Conservation (phyloP, 2,888 invertebrate species). For the Acanthosepion pharaonis region DNA sequence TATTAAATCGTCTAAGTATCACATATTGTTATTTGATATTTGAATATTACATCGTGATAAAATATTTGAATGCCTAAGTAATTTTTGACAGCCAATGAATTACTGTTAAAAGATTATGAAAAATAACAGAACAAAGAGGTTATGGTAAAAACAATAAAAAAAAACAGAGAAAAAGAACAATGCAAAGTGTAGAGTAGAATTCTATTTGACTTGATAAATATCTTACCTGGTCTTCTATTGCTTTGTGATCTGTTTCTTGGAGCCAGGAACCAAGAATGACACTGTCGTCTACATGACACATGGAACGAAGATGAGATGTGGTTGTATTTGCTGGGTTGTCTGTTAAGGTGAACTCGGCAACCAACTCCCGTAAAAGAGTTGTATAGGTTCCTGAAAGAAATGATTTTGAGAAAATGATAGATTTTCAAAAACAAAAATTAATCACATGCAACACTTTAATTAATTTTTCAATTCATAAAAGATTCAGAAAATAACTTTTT, state of each 20-base stretch:
- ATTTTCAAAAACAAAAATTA: neutral
- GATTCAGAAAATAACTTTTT: too few species aligned
- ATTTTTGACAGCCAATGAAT: neutral
- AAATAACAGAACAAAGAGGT: neutral
- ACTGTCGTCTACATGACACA: constrained; percentile 91
- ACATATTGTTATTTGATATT: neutral
- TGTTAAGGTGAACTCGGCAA: constrained; percentile 92
- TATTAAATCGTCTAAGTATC: too few species aligned
- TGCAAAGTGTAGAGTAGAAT: neutral
- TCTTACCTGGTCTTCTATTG: constrained; percentile 95
- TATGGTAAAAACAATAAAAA: neutral
- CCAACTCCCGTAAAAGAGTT: constrained; percentile 90
- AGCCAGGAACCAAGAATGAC: constrained; percentile 95
- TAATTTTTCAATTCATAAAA: too few species aligned
- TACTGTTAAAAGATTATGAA: too few species aligned
- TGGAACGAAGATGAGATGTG: constrained; percentile 85
- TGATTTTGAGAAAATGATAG: constrained; percentile 49
- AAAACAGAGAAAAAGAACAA: neutral
- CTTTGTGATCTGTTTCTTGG: constrained; percentile 95
- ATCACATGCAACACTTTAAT: too few species aligned
- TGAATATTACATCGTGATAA: neutral
- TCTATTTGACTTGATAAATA: neutral
- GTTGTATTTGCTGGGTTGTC: constrained; percentile 92
- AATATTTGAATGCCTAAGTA: neutral
- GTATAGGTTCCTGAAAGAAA: constrained; percentile 80